Evolutionary conservation across 2,888 invertebrate genomes (phyloP).

Genomic region (Latrodectus hesperus): DNA sequence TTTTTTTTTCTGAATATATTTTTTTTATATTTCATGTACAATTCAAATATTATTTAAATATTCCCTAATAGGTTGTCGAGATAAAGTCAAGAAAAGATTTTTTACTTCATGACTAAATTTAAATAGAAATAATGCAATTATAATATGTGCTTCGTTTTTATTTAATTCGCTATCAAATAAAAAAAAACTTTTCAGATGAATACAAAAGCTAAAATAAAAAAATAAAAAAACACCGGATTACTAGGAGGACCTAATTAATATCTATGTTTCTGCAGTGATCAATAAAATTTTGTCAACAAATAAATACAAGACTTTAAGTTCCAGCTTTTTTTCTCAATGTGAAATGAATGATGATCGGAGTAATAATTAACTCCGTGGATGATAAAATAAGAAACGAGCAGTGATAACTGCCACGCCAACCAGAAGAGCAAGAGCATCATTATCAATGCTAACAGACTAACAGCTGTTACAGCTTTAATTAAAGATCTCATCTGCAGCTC

Average conservation of each 20-base stretch:
- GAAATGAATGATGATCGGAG: constrained; percentile 33
- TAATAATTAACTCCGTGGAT: constrained; percentile 38
- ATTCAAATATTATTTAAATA: not conserved
- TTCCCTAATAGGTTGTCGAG: not conserved
- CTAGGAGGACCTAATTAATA: constrained; percentile 17
- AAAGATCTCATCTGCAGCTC: constrained; percentile 28
- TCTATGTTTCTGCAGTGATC: not conserved
- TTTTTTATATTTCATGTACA: no score
- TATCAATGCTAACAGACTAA: constrained; percentile 52
- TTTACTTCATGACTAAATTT: not conserved
- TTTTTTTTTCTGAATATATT: no score
- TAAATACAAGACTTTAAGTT: not conserved
- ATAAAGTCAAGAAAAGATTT: not conserved
- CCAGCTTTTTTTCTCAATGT: constrained; percentile 15
- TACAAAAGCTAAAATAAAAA: not conserved
- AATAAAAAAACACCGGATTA: not conserved
- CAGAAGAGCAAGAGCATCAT: constrained; percentile 21
- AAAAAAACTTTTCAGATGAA: not conserved
- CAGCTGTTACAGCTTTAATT: constrained; percentile 63
- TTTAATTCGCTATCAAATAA: not conserved
- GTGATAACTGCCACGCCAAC: constrained; percentile 42
- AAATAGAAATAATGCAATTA: not conserved
- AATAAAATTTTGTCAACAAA: constrained; percentile 25
- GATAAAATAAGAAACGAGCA: constrained; percentile 12
- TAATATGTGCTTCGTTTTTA: not conserved